Base-by-base conservation (phyloP, 2,888 invertebrate species). In the Epicampocera succincta region DNA sequence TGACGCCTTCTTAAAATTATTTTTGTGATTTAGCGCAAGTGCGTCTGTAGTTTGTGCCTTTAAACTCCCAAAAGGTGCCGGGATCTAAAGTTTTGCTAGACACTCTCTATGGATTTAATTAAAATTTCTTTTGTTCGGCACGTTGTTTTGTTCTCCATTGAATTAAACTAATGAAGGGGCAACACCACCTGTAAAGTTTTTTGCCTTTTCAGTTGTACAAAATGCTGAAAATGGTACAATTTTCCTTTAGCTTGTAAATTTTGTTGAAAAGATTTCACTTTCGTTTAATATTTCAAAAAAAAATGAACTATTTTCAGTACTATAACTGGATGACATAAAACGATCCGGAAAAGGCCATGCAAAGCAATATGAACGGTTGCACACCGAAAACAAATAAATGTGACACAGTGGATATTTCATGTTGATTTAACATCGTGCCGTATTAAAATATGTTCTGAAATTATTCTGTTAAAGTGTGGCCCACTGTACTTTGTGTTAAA, bases 81-180 rank as follows among this genome's bases (percentile, higher is more conserved):
- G 60, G 44, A 69, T 54, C 58, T 69, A 63, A 69, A 65, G 52
- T 71, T 71, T 38, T 50, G 60, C 63, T 29, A 80, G 76, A 76
- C 80, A 79, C 44, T 83, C 79, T 85, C 85, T 81, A 76, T 71
- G 85, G 84, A 85, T 83, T 84, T 82, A 85, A 85, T 85, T 83
- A 85, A 84, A 83, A 83, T 58, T 66, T 60, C 79, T 75, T 81
- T 85, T 84, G 84, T 84, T 83, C 63, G 19, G 12, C 0, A 12
- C 29, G 48, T 40, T 15, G 33, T 65, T 74, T 29, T 65, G 19
- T 75, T 68, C 68, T 17, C 21, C 19, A 65, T 48, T 33, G 65
- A 58, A 48, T 56, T 65, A 58, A 56, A 21, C 25, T 54, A 68
- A 52, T 61, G 52, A 60, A 58, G n/a, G 48, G 58, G 50, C 65